Base-by-base conservation (phyloP, 2,888 invertebrate genomes). In the Coelogynopora nodosa region DNA sequence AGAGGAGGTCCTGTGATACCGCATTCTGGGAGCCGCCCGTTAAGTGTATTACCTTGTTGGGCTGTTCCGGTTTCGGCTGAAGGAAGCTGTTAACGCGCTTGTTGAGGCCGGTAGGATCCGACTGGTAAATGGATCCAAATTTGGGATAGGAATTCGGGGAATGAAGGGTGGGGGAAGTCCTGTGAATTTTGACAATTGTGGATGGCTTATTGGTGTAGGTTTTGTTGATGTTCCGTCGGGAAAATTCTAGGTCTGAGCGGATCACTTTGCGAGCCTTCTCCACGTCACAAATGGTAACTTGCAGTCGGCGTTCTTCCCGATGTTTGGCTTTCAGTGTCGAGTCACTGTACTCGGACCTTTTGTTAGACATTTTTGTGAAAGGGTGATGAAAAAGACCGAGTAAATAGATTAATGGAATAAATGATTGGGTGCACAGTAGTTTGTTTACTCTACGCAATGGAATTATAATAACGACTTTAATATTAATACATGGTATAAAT, bases 201-300 rank as follows among this genome's bases (percentile, higher is more conserved):
- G n/a, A n/a, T n/a, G n/a, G n/a, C n/a, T n/a, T n/a, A n/a, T n/a
- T n/a, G 74, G 23, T 26, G 18, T n/a, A 13, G 18, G 49, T 10
- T 49, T 74, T 74, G 74, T 74, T 74, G 18, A 74, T 74, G 74
- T 74, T 74, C 5, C 74, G 74, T 5, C 74, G 74, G 74, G 18
- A 26, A 26, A n/a, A 74, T 26, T 74, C 74, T 26, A 74, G 74
- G 74, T 74, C 74, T n/a, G 74, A 74, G 23, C 2, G 5, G 27
- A 74, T 74, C 23, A 74, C 74, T 23, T 74, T 74, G 5, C 74
- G 18, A 23, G 74, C 74, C 27, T 74, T 74, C 27, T 74, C 74
- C 18, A 74, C 74, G 74, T 74, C 74, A 26, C 23, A n/a, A 26
- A 74, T 74, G 74, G 27, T 26, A 26, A 5, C 74, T 74, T 74